Percentiles rank a stretch among this genome's conserved stretches.
Evolutionary conservation across 2,888 invertebrate species (phyloP).

Genomic region (Onchidella celtica): DNA sequence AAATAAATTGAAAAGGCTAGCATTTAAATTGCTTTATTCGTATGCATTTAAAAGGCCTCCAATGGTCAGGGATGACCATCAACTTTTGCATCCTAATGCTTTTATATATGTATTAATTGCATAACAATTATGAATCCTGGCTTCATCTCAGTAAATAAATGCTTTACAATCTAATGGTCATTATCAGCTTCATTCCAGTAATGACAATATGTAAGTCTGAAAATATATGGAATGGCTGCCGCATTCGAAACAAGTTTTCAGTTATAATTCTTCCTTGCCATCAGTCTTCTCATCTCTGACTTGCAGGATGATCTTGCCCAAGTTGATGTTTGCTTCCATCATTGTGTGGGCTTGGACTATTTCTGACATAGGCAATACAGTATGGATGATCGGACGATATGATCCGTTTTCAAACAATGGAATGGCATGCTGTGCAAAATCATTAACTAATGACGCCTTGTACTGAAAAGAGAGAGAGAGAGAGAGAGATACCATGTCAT

Average conservation of each 20-base stretch:
- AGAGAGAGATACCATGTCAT: no score
- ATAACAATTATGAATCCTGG: no score
- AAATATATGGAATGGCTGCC: neutral
- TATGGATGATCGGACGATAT: conserved; percentile 74
- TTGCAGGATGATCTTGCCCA: conserved; percentile 77
- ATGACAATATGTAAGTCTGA: neutral
- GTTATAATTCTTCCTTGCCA: conserved; percentile 53
- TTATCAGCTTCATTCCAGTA: no score
- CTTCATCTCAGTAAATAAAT: no score
- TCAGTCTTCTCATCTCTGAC: conserved; percentile 58
- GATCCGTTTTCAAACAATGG: conserved; percentile 69
- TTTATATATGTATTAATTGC: no score
- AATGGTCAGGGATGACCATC: no score
- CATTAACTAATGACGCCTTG: conserved; percentile 72
- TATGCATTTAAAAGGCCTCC: no score
- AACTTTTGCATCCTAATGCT: no score
- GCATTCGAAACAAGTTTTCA: neutral
- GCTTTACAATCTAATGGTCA: no score
- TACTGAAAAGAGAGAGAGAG: conserved; percentile 69
- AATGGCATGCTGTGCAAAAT: conserved; percentile 67
- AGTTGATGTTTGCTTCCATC: conserved; percentile 77
- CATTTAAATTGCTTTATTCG: no score
- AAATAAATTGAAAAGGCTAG: no score
- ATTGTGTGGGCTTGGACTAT: conserved; percentile 73
- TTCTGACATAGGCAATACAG: conserved; percentile 69